Evolutionary conservation across 2,888 invertebrate genomes (phyloP).

Genomic region (Drosophila paranaensis): DNA sequence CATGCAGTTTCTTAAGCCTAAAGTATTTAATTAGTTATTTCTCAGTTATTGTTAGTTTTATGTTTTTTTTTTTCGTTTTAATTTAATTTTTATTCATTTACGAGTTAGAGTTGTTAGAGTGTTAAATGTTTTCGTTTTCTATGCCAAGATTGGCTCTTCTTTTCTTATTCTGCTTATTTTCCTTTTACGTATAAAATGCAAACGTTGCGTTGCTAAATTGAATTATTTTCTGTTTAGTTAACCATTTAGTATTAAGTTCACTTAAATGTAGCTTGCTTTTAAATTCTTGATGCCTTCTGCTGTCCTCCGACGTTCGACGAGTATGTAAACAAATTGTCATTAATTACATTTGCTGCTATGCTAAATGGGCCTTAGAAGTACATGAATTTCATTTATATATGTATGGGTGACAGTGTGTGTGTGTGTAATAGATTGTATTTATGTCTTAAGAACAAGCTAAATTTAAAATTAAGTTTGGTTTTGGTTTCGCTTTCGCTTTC

Average conservation of each 20-base stretch:
- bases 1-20: constrained; percentile 74
- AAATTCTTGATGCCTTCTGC: constrained; percentile 63
- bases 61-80: constrained; percentile 28
- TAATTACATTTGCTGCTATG: constrained; percentile 72
- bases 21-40: constrained; percentile 47
- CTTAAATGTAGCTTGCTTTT: constrained; percentile 58
- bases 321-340: constrained; percentile 38
- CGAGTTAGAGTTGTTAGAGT: constrained; percentile 46
- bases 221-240: constrained; percentile 66
- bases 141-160: constrained; percentile 18
- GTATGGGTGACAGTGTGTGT: constrained; percentile 10
- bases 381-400: constrained; percentile 66
- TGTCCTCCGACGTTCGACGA: constrained; percentile 25
- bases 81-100: constrained; percentile 25
- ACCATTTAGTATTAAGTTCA: constrained; percentile 60
- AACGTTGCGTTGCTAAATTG: constrained; percentile 73
- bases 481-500: background rate
- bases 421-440: constrained; percentile 15
- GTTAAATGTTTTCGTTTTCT: background rate
- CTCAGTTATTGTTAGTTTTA: constrained; percentile 43
- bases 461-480: constrained; percentile 32
- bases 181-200: constrained; percentile 79
- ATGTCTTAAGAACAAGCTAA: constrained; percentile 64
- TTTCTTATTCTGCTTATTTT: constrained; percentile 3
- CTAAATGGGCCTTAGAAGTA: constrained; percentile 66